Evolutionary conservation across 2,797 vertebrate genomes (phyloP).

Genomic region (Brachymystax lenok): DNA sequence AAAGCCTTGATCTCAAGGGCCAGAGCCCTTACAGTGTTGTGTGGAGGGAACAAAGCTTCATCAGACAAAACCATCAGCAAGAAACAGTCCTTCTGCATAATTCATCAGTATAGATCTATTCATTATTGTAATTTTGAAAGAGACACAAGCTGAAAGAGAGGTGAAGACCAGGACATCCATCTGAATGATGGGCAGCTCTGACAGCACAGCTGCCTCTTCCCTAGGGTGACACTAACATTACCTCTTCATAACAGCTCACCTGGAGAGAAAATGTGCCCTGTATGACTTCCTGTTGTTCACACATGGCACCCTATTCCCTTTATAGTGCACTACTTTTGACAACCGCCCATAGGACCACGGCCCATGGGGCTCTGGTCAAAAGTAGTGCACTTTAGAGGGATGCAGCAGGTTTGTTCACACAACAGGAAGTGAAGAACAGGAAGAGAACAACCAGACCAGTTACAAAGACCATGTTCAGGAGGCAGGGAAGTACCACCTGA

Average conservation of each 20-base stretch:
- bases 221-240: not conserved
- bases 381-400: too few species aligned
- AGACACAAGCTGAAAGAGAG: slow-evolving; percentile 1
- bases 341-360: too few species aligned
- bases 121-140: slow-evolving; percentile 30
- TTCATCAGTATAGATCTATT: slow-evolving; percentile 41
- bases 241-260: not conserved
- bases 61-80: slow-evolving; percentile 21
- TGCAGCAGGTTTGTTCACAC: not conserved
- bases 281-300: not conserved
- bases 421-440: not conserved
- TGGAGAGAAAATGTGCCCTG: not conserved
- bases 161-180: not conserved
- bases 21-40: not conserved
- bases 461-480: not conserved
- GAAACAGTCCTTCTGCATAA: slow-evolving; percentile 45
- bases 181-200: slow-evolving; percentile 6
- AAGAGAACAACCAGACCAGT: not conserved
- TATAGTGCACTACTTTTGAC: too few species aligned
- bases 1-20: slow-evolving; percentile 28
- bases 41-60: slow-evolving; percentile 30
- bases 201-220: slow-evolving; percentile 13
- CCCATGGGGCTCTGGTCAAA: too few species aligned
- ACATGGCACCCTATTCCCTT: not conserved
- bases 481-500: too few species aligned